phyloP scores from a whole-genome alignment of 2,888 invertebrate genomes.

The Mongoloraphidia duomilia region DNA sequence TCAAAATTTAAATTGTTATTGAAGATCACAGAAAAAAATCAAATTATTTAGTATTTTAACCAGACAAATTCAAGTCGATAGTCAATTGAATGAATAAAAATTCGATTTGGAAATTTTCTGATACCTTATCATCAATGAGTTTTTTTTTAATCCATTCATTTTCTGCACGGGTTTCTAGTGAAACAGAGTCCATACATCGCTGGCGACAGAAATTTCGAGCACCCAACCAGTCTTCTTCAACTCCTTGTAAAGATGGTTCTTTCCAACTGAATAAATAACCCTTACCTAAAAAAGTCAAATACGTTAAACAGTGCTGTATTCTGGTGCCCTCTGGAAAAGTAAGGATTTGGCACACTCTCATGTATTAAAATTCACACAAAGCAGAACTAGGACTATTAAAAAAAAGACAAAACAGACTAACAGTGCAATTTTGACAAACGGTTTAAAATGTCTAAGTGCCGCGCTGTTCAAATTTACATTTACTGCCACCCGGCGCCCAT shows the following conservation, averaged over 20 bases:
- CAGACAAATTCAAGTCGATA: background rate
- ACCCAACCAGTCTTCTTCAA: conserved; percentile 72
- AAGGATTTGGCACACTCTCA: too few species aligned
- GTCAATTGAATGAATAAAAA: background rate
- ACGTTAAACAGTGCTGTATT: conserved; percentile 8
- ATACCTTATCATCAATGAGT: conserved; percentile 61
- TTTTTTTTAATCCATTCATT: conserved; percentile 77
- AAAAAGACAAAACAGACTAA: too few species aligned
- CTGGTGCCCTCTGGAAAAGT: too few species aligned
- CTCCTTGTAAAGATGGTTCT: conserved; percentile 55
- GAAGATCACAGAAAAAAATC: background rate
- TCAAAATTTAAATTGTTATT: conserved; percentile 3
- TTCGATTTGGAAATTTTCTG: background rate
- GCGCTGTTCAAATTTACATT: too few species aligned
- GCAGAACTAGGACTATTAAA: conserved; percentile 4
- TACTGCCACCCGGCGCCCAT: too few species aligned
- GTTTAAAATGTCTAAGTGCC: too few species aligned
- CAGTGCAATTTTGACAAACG: conserved; percentile 14
- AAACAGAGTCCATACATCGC: conserved; percentile 81
- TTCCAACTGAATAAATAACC: conserved; percentile 85
- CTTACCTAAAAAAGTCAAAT: conserved; percentile 32
- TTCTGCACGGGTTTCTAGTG: conserved; percentile 71
- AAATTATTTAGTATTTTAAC: background rate
- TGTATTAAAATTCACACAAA: conserved; percentile 13
- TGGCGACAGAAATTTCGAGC: conserved; percentile 76